Conservation (phyloP, 2,797 vertebrate species). For the Alosa sapidissima region DNA sequence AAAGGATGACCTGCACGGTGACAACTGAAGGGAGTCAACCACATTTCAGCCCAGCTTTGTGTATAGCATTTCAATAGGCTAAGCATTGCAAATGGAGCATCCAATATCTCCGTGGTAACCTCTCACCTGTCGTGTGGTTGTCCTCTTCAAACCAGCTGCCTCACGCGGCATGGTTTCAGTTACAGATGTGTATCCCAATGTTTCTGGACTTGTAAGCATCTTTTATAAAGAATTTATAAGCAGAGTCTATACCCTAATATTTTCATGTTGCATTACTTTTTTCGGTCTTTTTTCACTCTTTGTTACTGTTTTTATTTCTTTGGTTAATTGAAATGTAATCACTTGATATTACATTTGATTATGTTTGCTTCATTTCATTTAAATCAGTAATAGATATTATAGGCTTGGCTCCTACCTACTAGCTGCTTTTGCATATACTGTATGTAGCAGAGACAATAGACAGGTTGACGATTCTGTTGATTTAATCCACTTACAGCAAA, state of each 20-base stretch:
- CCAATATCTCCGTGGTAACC: background rate
- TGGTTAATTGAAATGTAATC: constrained; percentile 70
- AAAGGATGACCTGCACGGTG: constrained; percentile 22
- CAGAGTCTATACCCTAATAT: background rate
- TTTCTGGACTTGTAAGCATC: constrained; percentile 10
- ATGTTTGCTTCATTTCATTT: constrained; percentile 58
- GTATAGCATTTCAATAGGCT: background rate
- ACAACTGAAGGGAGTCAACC: background rate
- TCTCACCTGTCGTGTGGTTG: background rate
- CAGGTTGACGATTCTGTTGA: constrained; percentile 32
- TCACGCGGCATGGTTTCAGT: background rate
- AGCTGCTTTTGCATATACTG: constrained; percentile 64
- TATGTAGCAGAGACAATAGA: constrained; percentile 63
- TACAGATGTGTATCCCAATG: background rate
- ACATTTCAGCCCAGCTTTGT: background rate
- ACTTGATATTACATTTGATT: constrained; percentile 67
- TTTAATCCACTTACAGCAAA: constrained; percentile 20
- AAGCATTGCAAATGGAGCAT: background rate
- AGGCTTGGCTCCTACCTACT: constrained; percentile 66
- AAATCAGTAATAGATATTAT: constrained; percentile 49
- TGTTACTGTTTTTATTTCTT: constrained; percentile 36
- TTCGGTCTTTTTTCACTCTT: constrained; percentile 31
- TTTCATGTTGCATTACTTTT: constrained; percentile 35
- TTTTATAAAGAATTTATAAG: constrained; percentile 12
- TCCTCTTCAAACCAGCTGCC: background rate